Evolutionary conservation across 2,113 vertebrate genomes (phyloP), one percentile per base, ranked within the genome.

Genomic region (Camelus bactrianus): DNA sequence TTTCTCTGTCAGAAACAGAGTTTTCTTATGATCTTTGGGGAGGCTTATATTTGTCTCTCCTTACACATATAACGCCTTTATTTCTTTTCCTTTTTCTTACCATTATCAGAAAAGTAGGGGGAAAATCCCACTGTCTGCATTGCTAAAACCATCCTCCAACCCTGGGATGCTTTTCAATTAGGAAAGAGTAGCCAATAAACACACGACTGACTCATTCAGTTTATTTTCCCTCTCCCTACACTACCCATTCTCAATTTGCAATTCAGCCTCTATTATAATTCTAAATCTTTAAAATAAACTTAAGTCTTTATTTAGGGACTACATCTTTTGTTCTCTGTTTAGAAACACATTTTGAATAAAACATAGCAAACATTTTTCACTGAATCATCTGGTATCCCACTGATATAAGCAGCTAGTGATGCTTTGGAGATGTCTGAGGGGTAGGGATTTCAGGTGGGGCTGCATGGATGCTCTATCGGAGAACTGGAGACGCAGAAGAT

Each of bases 1-100:
- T 73, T 91, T 91, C 62, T 95, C 16, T 58, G 72, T 93, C 26
- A 77, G 67, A 96, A 92, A 77, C 14, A 92, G 24, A 79, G 24
- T 64, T 83, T 35, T 35, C 69, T 89, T 73, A 62, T 26, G 82
- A n/a, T 94, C 58, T 89, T 85, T 42, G 48, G 62, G 14, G 42
- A 93, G 46, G 6, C 30, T 94, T 94, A 35, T 76, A 46, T 89
- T 88, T 91, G 38, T 72, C 24, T 90, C 50, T 88, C 65, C n/a
- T 85, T 60, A 84, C 30, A 35, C 9, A 91, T 77, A 50, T 30
- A 52, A 84, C 88, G 6, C 8, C 9, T 46, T 62, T 42, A 5
- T 83, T 69, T 58, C 38, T 58, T 82, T 32, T 56, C 26, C 1
- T 69, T 32, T 92, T 48, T 86, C 46, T 84, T 77, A 50, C 32